A percentile compares a stretch with the other conserved stretches of the same genome.
phyloP scores from a whole-genome alignment of 2,113 vertebrate species.

The Catharus fuscescens region DNA sequence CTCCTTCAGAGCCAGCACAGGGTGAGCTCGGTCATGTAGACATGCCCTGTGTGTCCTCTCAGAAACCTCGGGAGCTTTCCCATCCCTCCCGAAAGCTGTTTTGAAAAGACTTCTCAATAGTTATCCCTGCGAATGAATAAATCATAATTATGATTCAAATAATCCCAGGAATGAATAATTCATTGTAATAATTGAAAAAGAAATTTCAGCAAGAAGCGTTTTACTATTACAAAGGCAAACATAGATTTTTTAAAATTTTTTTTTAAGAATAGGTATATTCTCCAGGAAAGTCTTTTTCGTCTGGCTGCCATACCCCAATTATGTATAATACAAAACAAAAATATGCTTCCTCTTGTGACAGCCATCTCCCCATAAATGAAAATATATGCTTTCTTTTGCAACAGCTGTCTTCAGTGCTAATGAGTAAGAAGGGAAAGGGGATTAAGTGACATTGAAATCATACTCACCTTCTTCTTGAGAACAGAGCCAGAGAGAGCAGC shows the following conservation, averaged over 20 bases:
- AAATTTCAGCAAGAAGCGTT: neutral
- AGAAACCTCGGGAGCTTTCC: neutral
- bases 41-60: neutral
- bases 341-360: neutral
- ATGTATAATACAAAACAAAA: neutral
- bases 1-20: neutral
- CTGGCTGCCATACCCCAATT: neutral
- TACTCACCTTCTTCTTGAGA: neutral
- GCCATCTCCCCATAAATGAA: neutral
- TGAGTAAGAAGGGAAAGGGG: neutral
- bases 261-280: neutral
- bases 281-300: neutral
- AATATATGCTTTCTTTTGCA: neutral
- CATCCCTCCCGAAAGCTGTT: neutral
- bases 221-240: conserved; percentile 15
- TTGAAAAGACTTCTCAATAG: neutral
- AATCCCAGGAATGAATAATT: conserved; percentile 39
- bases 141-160: conserved; percentile 14
- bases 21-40: neutral
- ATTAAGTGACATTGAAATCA: neutral
- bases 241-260: neutral
- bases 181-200: conserved; percentile 12
- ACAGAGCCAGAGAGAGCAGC: neutral
- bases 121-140: conserved; percentile 2
- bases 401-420: conserved; percentile 6